phyloP scores from a whole-genome alignment of 2,797 vertebrate genomes.

The Paguma larvata region DNA sequence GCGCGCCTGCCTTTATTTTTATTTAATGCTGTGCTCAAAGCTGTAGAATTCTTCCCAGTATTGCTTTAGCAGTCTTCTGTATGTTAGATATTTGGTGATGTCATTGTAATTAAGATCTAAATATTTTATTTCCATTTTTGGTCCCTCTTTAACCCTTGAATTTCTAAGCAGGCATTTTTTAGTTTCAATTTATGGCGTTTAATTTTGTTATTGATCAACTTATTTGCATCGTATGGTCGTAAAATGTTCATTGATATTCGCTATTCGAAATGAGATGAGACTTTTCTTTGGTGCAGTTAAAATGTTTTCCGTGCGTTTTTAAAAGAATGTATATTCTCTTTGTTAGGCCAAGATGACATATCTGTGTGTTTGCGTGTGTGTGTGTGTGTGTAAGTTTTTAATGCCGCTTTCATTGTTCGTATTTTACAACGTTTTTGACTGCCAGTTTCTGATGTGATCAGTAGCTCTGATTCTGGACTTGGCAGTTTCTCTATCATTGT shows the following conservation, averaged over 20 bases:
- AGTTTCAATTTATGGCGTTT: not conserved
- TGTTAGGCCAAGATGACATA: not conserved
- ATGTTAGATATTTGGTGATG: not conserved
- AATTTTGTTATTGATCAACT: not conserved
- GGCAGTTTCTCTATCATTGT: not conserved
- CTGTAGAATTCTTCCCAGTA: not conserved
- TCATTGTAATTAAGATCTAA: not conserved
- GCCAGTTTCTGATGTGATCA: not conserved
- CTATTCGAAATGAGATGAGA: not conserved
- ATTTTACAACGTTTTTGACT: not conserved
- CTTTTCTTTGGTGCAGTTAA: constrained; percentile 22
- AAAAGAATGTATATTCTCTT: not conserved
- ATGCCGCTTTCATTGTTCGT: not conserved
- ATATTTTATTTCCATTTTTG: not conserved
- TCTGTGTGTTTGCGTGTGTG: not conserved
- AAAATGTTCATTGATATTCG: not conserved
- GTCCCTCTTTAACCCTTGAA: not conserved
- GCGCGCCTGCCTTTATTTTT: not conserved
- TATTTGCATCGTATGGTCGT: not conserved
- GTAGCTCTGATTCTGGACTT: not conserved
- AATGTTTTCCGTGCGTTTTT: constrained; percentile 23
- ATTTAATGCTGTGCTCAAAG: not conserved
- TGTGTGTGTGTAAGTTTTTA: not conserved
- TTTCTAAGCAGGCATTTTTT: not conserved
- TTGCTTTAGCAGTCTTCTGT: not conserved